These are phyloP conservation scores for Drosophila austrosaltans DNA, from an alignment of 2,888 invertebrate species.

Conservation along the genomic window DNA sequence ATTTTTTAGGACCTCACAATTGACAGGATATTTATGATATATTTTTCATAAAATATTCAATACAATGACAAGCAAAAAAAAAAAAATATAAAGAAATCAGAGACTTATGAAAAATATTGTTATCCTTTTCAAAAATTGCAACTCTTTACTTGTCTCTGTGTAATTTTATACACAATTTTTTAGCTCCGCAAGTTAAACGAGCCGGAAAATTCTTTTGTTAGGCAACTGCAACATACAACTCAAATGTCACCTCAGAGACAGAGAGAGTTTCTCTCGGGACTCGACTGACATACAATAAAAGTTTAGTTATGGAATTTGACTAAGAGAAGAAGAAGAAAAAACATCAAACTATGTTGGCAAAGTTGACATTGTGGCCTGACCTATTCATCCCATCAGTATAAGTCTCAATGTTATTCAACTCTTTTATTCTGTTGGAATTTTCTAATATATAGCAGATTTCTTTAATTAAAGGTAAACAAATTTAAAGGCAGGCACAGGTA, in stretches of 20 bases:
- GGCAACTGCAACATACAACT: slow-evolving; percentile 24
- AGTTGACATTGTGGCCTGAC: not conserved
- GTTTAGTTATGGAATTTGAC: not conserved
- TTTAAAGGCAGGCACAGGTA: slow-evolving; percentile 24
- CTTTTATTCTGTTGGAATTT: not conserved
- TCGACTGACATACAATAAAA: not conserved
- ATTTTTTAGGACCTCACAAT: slow-evolving; percentile 36
- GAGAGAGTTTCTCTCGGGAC: not conserved
- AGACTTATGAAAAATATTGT: no score
- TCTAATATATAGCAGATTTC: slow-evolving; percentile 26
- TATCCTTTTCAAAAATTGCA: no score
- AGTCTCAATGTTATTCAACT: not conserved
- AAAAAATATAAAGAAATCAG: no score
- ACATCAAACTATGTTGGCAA: not conserved
- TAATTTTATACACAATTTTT: not conserved
- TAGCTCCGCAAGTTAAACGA: not conserved
- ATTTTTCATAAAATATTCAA: slow-evolving; percentile 10
- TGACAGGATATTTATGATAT: slow-evolving; percentile 1
- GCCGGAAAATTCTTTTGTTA: not conserved
- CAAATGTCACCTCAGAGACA: slow-evolving; percentile 15
- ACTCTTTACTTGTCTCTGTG: no score
- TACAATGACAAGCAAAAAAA: not conserved
- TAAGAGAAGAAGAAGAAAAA: not conserved
- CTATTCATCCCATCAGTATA: not conserved
- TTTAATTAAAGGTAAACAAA: slow-evolving; percentile 62